Evolutionary conservation across 2,797 vertebrate species (phyloP).

Genomic region (Leuciscus waleckii): DNA sequence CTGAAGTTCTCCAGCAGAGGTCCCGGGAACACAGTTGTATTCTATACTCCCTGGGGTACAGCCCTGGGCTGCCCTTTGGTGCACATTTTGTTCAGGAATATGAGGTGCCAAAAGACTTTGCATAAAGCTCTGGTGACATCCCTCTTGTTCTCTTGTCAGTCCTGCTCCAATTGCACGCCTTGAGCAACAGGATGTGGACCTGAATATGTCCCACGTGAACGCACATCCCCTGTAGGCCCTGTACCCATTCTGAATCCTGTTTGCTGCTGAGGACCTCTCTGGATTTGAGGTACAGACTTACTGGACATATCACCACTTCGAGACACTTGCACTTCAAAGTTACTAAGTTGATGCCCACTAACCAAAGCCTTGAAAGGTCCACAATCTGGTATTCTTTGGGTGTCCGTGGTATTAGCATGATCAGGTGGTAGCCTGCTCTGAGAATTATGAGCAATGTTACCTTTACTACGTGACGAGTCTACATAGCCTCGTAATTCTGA

Average conservation of each 20-base stretch:
- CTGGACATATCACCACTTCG: constrained; percentile 89
- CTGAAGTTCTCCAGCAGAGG: constrained; percentile 89
- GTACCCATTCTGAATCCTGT: constrained; percentile 87
- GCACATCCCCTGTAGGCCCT: constrained; percentile 83
- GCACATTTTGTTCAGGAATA: constrained; percentile 89
- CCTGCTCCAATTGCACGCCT: constrained; percentile 83
- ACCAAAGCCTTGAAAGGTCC: constrained; percentile 88
- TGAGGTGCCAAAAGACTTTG: constrained; percentile 93
- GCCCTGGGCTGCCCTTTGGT: constrained; percentile 90
- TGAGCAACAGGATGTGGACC: constrained; percentile 86
- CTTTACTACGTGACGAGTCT: constrained; percentile 91
- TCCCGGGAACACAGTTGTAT: constrained; percentile 88
- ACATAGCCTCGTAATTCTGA: constrained; percentile 92
- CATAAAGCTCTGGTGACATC: constrained; percentile 97
- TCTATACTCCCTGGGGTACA: constrained; percentile 89
- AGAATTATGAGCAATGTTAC: constrained; percentile 84
- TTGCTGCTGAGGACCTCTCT: constrained; percentile 88
- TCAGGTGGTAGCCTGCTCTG: constrained; percentile 86
- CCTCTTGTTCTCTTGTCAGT: constrained; percentile 87
- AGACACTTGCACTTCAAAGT: constrained; percentile 91
- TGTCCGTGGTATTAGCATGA: constrained; percentile 82
- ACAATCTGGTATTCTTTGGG: constrained; percentile 90
- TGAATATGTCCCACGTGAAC: constrained; percentile 87
- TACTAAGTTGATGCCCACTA: constrained; percentile 80
- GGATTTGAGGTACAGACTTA: constrained; percentile 83